Evolutionary conservation across 2,797 vertebrate species (phyloP).

Genomic region (Decapterus maruadsi): DNA sequence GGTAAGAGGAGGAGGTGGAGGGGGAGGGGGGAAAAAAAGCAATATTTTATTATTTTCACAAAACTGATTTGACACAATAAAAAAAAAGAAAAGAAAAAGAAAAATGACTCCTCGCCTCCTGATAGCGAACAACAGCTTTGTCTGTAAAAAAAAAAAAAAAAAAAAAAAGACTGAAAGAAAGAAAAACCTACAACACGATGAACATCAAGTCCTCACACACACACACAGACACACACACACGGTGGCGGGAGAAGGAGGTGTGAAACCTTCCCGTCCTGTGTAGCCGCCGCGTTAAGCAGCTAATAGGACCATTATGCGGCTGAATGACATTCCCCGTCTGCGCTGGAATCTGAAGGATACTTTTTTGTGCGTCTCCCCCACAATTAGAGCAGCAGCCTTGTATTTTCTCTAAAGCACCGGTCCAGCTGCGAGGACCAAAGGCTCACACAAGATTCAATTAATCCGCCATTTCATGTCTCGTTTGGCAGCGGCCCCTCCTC

Average conservation of each 20-base stretch:
- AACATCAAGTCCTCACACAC: constrained; percentile 35
- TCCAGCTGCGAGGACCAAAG: constrained; percentile 92
- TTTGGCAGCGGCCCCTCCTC: constrained; percentile 75
- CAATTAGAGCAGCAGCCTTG: constrained; percentile 94
- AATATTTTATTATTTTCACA: constrained; percentile 45
- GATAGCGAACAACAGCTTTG: constrained; percentile 37
- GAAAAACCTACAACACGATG: constrained; percentile 49
- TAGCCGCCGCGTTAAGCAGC: constrained; percentile 95
- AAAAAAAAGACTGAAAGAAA: neutral
- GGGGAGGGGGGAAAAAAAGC: constrained; percentile 11
- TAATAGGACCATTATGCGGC: constrained; percentile 94
- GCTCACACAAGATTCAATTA: constrained; percentile 96
- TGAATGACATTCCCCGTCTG: constrained; percentile 93
- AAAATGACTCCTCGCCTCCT: constrained; percentile 37
- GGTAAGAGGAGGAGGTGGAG: neutral
- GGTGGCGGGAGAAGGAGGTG: too few species aligned
- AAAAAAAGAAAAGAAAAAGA: too few species aligned
- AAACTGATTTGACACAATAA: constrained; percentile 20
- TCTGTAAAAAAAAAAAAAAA: constrained; percentile 22
- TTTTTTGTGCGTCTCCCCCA: constrained; percentile 91
- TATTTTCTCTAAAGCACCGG: constrained; percentile 91
- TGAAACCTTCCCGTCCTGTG: constrained; percentile 91
- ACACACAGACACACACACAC: constrained; percentile 21
- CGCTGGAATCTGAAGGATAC: constrained; percentile 98
- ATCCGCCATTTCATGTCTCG: constrained; percentile 95